Evolutionary conservation across 2,113 vertebrate genomes (phyloP).

Genomic region (Brachirus orientalis): DNA sequence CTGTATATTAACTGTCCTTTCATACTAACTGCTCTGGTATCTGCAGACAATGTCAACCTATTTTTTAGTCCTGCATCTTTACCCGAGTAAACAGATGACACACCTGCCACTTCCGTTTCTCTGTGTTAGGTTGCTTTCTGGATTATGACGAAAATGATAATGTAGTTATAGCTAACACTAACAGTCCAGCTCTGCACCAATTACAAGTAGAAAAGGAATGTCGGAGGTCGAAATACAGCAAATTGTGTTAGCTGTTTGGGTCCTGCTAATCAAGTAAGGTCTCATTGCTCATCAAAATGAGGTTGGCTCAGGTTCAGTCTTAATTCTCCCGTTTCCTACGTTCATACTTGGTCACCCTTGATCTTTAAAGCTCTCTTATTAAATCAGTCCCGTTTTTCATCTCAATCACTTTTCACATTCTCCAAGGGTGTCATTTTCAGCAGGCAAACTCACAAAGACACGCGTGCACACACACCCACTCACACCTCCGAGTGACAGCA

Average conservation of each 20-base stretch:
- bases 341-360: slow-evolving; percentile 45
- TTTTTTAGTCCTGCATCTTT: slow-evolving; percentile 72
- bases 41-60: no score
- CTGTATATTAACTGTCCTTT: background rate
- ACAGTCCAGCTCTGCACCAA: slow-evolving; percentile 35
- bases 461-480: background rate
- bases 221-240: slow-evolving; percentile 58
- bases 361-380: slow-evolving; percentile 44
- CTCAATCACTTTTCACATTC: slow-evolving; percentile 50
- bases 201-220: slow-evolving; percentile 46
- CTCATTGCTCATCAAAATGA: slow-evolving; percentile 50
- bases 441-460: slow-evolving; percentile 33
- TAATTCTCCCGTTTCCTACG: slow-evolving; percentile 47
- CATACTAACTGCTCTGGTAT: slow-evolving; percentile 51
- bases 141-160: slow-evolving; percentile 74
- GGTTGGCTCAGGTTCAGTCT: slow-evolving; percentile 53
- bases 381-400: slow-evolving; percentile 18
- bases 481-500: slow-evolving; percentile 60
- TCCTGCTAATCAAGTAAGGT: slow-evolving; percentile 68
- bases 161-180: slow-evolving; percentile 52
- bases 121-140: slow-evolving; percentile 67
- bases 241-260: slow-evolving; percentile 59
- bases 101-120: slow-evolving; percentile 74
- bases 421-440: slow-evolving; percentile 27
- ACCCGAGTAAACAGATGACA: slow-evolving; percentile 74